A percentile compares a stretch with the other conserved stretches of the same genome.
phyloP scores from a whole-genome alignment of 2,113 vertebrate genomes.

The Strix uralensis region DNA sequence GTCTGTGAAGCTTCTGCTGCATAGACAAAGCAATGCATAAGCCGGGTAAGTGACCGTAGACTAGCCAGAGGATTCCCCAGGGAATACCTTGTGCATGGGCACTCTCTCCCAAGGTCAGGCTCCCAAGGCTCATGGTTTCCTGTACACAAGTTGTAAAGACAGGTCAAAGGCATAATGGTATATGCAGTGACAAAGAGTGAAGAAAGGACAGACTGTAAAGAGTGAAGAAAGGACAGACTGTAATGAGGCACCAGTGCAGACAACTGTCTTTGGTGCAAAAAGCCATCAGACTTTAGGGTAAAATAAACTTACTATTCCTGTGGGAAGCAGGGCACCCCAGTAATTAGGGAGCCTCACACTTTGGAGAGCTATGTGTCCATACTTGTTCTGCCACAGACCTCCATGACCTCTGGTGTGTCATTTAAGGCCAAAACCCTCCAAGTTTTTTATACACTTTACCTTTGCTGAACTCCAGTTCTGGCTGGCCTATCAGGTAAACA shows the following conservation, averaged over 20 bases:
- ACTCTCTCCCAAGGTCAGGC: neutral
- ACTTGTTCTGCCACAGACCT: neutral
- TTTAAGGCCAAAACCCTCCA: neutral
- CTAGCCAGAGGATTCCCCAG: neutral
- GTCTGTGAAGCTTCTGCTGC: neutral
- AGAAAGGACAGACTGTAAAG: neutral
- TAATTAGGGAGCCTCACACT: neutral
- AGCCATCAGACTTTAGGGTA: neutral
- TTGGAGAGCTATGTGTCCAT: rapidly evolving
- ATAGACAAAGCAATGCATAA: neutral
- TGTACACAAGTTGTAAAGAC: neutral
- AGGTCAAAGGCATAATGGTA: neutral
- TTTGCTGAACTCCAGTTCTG: conserved; percentile 14
- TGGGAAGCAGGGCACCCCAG: neutral
- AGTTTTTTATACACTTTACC: neutral
- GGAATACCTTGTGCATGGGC: neutral
- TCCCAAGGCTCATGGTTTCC: neutral
- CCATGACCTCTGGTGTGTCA: neutral
- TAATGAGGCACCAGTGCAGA: neutral
- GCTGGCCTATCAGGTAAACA: conserved; percentile 10
- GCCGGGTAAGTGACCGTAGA: rapidly evolving
- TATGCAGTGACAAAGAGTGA: neutral
- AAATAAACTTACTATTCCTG: neutral
- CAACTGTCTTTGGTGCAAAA: neutral
- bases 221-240: neutral